Percentiles rank a stretch among this genome's conserved stretches.
phyloP scores from a whole-genome alignment of 2,797 vertebrate genomes.

The Lithobates pipiens region DNA sequence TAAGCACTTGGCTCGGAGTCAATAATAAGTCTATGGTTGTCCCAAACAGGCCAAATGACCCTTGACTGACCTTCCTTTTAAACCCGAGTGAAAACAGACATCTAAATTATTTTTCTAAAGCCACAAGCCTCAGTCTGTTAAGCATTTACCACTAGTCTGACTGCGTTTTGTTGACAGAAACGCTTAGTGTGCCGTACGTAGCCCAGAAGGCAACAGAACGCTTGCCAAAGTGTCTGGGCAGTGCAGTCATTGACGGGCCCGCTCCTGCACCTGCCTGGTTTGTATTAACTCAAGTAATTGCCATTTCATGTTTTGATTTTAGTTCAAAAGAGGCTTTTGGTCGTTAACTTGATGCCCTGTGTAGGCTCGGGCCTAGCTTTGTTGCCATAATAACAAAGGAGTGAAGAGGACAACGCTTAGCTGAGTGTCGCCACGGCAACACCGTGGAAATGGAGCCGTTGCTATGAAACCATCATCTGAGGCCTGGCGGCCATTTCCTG shows the following conservation, averaged over 20 bases:
- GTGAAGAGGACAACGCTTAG: conserved; percentile 43
- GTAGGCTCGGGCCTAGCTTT: conserved; percentile 16
- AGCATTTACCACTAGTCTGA: not conserved
- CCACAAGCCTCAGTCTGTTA: not conserved
- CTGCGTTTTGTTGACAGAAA: not conserved
- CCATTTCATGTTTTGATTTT: not conserved
- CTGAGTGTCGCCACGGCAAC: conserved; percentile 52
- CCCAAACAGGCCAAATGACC: conserved; percentile 20
- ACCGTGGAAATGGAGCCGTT: conserved; percentile 32
- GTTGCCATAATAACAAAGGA: conserved; percentile 27
- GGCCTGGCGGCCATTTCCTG: conserved; percentile 41
- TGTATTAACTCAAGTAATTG: too few relatives aligned
- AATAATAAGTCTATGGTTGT: conserved; percentile 1
- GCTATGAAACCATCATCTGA: conserved; percentile 46
- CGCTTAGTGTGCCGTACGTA: not conserved
- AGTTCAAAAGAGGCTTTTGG: not conserved
- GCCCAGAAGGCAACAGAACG: not conserved
- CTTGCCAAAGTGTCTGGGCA: not conserved
- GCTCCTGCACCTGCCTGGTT: not conserved
- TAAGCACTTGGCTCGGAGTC: conserved; percentile 10
- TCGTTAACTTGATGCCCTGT: too few relatives aligned
- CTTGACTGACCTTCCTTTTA: not conserved
- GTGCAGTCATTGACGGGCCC: not conserved
- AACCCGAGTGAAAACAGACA: conserved; percentile 5
- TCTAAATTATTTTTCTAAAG: not conserved